phyloP scores from a whole-genome alignment of 2,888 invertebrate species.

The Sarcophaga subvicina region DNA sequence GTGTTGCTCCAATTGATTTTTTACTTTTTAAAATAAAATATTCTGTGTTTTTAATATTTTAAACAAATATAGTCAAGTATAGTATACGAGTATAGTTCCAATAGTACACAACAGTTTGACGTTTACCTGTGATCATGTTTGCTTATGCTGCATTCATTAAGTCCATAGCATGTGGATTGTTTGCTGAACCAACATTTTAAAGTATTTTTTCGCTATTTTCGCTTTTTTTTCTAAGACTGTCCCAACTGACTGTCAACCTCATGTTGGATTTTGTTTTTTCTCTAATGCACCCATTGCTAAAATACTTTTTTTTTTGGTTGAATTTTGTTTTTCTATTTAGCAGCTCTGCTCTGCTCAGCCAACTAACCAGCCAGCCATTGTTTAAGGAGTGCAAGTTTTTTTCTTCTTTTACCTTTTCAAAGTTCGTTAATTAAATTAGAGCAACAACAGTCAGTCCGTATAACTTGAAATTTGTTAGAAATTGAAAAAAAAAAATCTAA shows the following conservation, averaged over 20 bases:
- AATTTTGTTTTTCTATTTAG: constrained; percentile 10
- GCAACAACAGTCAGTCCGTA: background rate
- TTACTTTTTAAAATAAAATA: background rate
- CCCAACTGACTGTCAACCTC: constrained; percentile 35
- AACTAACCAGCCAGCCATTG: background rate
- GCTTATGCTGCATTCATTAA: constrained; percentile 53
- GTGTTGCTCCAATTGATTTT: background rate
- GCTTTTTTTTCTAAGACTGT: constrained; percentile 1
- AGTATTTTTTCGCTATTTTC: background rate
- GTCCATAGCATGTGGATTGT: constrained; percentile 41
- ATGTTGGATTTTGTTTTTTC: constrained; percentile 26
- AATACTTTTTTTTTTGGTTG: background rate
- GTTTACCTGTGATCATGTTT: constrained; percentile 53
- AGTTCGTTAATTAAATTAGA: constrained; percentile 53
- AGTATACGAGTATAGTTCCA: no score
- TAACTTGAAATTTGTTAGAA: constrained; percentile 1
- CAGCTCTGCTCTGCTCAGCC: no score
- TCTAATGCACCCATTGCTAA: background rate
- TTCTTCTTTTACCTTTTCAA: constrained; percentile 2
- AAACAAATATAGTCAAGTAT: no score
- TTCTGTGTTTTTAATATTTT: background rate
- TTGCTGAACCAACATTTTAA: constrained; percentile 23
- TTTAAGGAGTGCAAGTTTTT: constrained; percentile 31
- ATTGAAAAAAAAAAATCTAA: background rate
- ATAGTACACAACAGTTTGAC: constrained; percentile 35